Percentiles rank a stretch among this genome's conserved stretches.
Evolutionary conservation across 2,888 invertebrate genomes (phyloP).

Genomic region (Eucera pruinosa): DNA sequence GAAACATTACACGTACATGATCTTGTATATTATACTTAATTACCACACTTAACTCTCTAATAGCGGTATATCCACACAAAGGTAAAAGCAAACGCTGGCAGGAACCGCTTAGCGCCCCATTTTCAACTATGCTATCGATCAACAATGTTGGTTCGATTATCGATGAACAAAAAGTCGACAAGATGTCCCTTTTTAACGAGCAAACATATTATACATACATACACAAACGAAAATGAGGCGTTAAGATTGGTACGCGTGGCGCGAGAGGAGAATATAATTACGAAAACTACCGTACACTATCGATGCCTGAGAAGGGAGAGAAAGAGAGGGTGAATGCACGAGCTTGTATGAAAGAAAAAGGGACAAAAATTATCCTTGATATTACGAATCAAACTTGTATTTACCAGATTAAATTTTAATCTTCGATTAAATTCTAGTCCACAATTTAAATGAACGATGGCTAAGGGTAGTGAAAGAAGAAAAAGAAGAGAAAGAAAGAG

Average conservation of each 20-base stretch:
- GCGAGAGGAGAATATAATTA: slow-evolving; percentile 58
- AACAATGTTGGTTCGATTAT: neutral
- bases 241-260: slow-evolving; percentile 43
- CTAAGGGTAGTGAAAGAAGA: slow-evolving; percentile 24
- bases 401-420: slow-evolving; percentile 83
- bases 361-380: slow-evolving; percentile 76
- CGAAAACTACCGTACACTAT: slow-evolving; percentile 65
- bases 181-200: too few relatives aligned
- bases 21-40: slow-evolving; percentile 82
- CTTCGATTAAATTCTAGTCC: slow-evolving; percentile 83
- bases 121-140: slow-evolving; percentile 34
- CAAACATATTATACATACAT: neutral
- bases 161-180: neutral
- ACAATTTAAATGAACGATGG: slow-evolving; percentile 70
- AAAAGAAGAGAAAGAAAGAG: neutral
- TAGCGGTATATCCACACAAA: slow-evolving; percentile 74
- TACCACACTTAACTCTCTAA: slow-evolving; percentile 81
- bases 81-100: slow-evolving; percentile 39
- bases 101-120: slow-evolving; percentile 48
- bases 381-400: slow-evolving; percentile 83
- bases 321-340: slow-evolving; percentile 44
- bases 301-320: slow-evolving; percentile 57
- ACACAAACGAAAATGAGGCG: slow-evolving; percentile 42
- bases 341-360: slow-evolving; percentile 51
- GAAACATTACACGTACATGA: slow-evolving; percentile 68